These are phyloP conservation scores for Drosophila nannoptera DNA, from an alignment of 1,140 invertebrate genomes.

Conservation along the genomic window DNA sequence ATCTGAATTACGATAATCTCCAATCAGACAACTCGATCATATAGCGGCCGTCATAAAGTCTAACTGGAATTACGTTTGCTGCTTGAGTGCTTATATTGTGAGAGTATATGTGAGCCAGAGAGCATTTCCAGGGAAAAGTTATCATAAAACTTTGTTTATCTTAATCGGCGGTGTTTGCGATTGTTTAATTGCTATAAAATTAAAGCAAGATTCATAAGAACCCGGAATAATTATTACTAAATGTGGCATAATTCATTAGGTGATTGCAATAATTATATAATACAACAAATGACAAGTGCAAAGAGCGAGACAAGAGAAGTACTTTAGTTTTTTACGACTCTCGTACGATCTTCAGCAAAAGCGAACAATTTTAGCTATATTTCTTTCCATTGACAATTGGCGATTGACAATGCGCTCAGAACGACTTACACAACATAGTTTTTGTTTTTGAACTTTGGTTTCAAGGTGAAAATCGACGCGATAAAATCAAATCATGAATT, in stretches of 20 bases:
- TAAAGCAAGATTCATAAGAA: conserved; percentile 1
- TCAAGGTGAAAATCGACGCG: conserved; percentile 57
- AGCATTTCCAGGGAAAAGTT: conserved; percentile 48
- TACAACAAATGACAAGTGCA: conserved; percentile 48
- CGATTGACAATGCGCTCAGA: conserved; percentile 15
- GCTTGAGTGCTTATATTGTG: conserved; percentile 15
- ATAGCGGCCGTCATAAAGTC: conserved; percentile 7
- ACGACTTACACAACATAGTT: conserved; percentile 38
- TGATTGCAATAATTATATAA: conserved; percentile 62
- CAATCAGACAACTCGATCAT: conserved; percentile 11
- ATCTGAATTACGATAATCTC: conserved; percentile 1
- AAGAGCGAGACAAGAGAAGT: conserved; percentile 34
- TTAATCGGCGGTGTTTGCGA: conserved; percentile 35
- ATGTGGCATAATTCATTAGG: conserved; percentile 31
- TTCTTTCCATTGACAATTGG: conserved; percentile 15
- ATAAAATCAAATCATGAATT: conserved; percentile 55
- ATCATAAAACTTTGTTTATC: conserved; percentile 69
- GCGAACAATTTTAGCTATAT: conserved; percentile 19
- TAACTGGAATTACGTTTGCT: conserved; percentile 5
- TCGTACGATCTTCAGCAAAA: conserved; percentile 64
- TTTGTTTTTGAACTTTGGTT: conserved; percentile 61
- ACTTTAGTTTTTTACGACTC: conserved; percentile 15
- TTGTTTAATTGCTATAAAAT: conserved; percentile 12
- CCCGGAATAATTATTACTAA: conserved; percentile 15
- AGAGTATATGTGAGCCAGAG: conserved; percentile 20